These are phyloP conservation scores for Acrocyrtus sp. DNA, from an alignment of 2,888 invertebrate species.

Conservation along the genomic window DNA sequence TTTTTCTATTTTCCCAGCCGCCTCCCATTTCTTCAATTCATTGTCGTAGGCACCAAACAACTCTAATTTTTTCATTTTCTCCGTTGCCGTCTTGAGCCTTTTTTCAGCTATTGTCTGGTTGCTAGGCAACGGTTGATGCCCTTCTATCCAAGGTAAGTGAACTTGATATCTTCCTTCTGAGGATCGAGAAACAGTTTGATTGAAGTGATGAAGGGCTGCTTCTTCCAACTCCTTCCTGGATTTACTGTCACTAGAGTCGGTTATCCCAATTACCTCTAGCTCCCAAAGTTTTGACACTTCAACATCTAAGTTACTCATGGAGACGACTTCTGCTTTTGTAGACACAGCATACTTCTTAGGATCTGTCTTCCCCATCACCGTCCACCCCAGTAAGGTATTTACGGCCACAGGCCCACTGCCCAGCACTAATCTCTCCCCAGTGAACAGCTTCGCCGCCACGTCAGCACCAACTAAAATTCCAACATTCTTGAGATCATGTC, in stretches of 20 bases:
- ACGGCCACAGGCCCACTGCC: constrained; percentile 14
- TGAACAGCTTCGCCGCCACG: constrained; percentile 3
- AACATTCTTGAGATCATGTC: constrained; percentile 1
- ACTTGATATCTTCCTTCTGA: constrained; percentile 5
- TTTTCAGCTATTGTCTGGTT: neutral
- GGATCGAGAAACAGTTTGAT: constrained; percentile 60
- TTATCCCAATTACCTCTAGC: constrained; percentile 38
- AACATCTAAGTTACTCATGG: neutral
- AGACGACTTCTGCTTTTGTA: too few relatives aligned
- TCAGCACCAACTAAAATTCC: constrained; percentile 31
- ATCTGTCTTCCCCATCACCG: constrained; percentile 34
- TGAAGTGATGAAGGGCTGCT: constrained; percentile 13
- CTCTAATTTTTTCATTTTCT: neutral
- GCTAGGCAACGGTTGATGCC: neutral
- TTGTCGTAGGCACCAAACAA: neutral
- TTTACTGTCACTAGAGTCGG: constrained; percentile 32
- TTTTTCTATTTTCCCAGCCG: neutral
- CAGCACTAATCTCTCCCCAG: neutral
- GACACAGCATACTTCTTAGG: too few relatives aligned
- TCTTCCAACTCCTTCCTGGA: constrained; percentile 15
- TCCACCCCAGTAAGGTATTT: constrained; percentile 38
- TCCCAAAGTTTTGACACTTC: constrained; percentile 28
- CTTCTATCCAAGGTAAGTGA: neutral
- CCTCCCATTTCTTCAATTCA: neutral
- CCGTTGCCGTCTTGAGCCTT: neutral